These are phyloP conservation scores for Bolborhynchus lineola DNA, from an alignment of 2,113 vertebrate species.

Conservation along the genomic window DNA sequence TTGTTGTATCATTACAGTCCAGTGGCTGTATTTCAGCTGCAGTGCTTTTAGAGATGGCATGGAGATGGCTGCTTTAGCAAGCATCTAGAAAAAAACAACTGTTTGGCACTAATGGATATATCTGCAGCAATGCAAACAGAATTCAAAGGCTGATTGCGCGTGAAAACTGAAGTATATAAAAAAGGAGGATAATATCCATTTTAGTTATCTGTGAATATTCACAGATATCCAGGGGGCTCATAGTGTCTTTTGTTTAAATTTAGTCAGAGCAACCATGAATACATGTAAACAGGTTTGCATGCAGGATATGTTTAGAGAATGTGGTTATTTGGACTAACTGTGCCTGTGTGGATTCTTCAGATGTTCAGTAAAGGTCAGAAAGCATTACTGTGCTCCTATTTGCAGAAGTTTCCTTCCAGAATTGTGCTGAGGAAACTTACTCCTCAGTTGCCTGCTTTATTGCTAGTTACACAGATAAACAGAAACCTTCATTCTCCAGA, in stretches of 20 bases:
- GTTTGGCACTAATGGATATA: neutral
- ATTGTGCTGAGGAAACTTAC: neutral
- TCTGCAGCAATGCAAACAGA: neutral
- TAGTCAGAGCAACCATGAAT: neutral
- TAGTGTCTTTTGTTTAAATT: neutral
- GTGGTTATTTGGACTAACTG: neutral
- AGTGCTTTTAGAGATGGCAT: neutral
- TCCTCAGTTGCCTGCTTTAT: neutral
- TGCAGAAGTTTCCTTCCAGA: neutral
- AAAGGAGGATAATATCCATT: neutral
- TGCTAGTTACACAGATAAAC: neutral
- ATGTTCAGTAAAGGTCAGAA: neutral
- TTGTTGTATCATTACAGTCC: neutral
- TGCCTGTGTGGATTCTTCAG: neutral
- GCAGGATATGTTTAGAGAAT: neutral
- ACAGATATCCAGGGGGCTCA: neutral
- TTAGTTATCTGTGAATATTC: neutral
- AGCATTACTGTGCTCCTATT: neutral
- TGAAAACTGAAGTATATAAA: neutral
- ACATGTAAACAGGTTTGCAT: neutral
- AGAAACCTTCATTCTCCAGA: constrained; percentile 8
- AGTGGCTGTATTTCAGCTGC: neutral
- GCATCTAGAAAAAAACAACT: neutral
- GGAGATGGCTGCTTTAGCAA: neutral
- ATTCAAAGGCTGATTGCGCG: neutral